Evolutionary conservation across 2,797 vertebrate species (phyloP).

Genomic region (Squalus acanthias): DNA sequence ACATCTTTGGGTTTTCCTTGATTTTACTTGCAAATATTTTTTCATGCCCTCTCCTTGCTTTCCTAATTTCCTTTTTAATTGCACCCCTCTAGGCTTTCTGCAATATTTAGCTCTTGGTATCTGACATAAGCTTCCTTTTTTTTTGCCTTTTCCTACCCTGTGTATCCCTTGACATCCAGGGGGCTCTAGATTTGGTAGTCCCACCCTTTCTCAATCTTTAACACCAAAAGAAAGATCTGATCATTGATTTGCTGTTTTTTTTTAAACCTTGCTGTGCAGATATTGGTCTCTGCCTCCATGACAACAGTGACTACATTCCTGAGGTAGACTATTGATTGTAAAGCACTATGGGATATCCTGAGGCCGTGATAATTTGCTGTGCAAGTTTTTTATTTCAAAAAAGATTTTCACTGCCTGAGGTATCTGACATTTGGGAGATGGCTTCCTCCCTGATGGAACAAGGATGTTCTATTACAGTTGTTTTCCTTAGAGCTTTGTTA

Average conservation of each 20-base stretch:
- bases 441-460: background rate
- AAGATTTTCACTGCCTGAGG: background rate
- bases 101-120: no score
- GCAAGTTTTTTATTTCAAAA: background rate
- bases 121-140: no score
- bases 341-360: background rate
- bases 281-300: background rate
- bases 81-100: no score
- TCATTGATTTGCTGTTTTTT: background rate
- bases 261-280: background rate
- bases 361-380: background rate
- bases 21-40: no score
- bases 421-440: background rate
- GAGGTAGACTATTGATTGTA: background rate
- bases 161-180: no score
- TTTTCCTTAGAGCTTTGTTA: background rate
- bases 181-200: no score
- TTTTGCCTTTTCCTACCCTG: no score
- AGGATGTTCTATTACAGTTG: background rate
- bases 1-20: no score
- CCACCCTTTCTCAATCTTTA: background rate
- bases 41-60: no score
- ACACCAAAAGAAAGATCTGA: background rate
- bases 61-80: no score
- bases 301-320: background rate